phyloP scores from a whole-genome alignment of 2,888 invertebrate species.

The Spialia ferax region DNA sequence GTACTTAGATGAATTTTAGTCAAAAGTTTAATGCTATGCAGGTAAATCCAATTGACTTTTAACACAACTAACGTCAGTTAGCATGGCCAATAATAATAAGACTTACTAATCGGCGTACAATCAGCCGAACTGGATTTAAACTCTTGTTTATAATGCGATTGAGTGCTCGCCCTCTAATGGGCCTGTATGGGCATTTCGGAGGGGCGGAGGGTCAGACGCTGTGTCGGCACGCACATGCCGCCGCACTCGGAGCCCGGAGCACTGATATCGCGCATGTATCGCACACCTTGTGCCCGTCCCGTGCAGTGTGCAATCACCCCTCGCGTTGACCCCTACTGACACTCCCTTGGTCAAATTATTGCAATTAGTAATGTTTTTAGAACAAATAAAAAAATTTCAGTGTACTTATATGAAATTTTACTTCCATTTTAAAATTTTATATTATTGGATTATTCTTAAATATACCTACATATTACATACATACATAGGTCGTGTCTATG shows the following conservation, averaged over 20 bases:
- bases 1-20: no score
- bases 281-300: slow-evolving; percentile 77
- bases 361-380: slow-evolving; percentile 47
- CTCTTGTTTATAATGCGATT: slow-evolving; percentile 37
- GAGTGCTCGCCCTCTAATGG: slow-evolving; percentile 39
- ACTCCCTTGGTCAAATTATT: slow-evolving; percentile 52
- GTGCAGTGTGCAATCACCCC: slow-evolving; percentile 58
- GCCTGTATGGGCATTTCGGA: slow-evolving; percentile 50
- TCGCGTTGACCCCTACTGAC: slow-evolving; percentile 71
- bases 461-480: no score
- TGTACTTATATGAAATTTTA: neutral
- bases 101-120: slow-evolving; percentile 14
- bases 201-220: slow-evolving; percentile 59
- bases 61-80: neutral
- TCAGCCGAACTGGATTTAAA: slow-evolving; percentile 28
- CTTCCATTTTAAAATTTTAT: no score
- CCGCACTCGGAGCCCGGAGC: no score
- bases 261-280: slow-evolving; percentile 80
- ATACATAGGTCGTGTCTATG: no score
- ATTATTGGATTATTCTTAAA: no score
- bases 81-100: neutral
- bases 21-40: no score
- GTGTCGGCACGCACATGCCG: slow-evolving; percentile 75
- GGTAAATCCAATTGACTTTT: no score
- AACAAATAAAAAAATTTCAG: slow-evolving; percentile 26